A percentile compares a stretch with the other conserved stretches of the same genome.
Evolutionary conservation across 1,140 invertebrate species (phyloP).

Genomic region (Lepidurus arcticus): DNA sequence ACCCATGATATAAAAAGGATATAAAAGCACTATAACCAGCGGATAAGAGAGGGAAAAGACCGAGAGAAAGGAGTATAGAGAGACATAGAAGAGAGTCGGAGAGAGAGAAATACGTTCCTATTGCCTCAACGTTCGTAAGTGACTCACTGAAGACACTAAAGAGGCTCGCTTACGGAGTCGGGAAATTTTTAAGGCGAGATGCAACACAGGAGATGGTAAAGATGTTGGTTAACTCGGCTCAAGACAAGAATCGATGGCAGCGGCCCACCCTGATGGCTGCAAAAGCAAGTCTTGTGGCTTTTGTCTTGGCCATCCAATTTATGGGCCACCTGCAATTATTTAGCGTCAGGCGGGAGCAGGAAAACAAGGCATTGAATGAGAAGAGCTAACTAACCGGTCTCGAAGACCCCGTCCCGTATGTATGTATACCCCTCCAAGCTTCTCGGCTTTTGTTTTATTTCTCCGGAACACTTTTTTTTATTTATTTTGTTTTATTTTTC

Average conservation of each 20-base stretch:
- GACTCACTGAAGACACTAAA: not conserved
- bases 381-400: not conserved
- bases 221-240: constrained; percentile 9
- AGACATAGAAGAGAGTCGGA: not conserved
- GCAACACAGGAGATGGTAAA: not conserved
- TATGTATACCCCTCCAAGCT: not conserved
- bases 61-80: not conserved
- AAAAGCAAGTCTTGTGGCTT: constrained; percentile 14
- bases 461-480: not conserved
- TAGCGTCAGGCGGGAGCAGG: constrained; percentile 16
- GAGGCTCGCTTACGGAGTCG: not conserved
- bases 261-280: not conserved
- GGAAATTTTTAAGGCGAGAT: not conserved
- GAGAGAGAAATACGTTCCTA: not conserved
- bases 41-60: not conserved
- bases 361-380: constrained; percentile 11
- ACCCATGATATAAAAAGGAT: constrained; percentile 14
- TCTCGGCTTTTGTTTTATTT: not conserved
- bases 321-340: constrained; percentile 15
- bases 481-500: not conserved
- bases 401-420: not conserved
- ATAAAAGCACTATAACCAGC: constrained; percentile 19
- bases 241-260: not conserved
- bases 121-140: not conserved
- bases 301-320: constrained; percentile 15